Conservation (phyloP, 2,888 invertebrate species). For the Drosophila mercatorum region DNA sequence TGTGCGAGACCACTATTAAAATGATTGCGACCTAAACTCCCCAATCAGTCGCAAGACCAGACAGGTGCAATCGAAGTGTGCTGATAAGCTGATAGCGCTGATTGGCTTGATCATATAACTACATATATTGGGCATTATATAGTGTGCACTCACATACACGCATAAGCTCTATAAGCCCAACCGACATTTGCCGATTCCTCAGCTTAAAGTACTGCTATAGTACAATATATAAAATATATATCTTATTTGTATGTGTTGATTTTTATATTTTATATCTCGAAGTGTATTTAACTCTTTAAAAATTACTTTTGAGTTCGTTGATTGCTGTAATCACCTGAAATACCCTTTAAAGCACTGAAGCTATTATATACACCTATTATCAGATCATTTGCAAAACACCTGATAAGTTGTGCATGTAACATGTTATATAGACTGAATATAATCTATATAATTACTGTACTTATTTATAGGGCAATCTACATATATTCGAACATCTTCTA, state of each 20-base stretch:
- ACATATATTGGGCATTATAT: not conserved
- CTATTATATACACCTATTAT: slow-evolving; percentile 1
- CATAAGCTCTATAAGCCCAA: not conserved
- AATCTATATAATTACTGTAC: not conserved
- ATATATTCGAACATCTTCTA: not conserved
- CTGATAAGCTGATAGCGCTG: slow-evolving; percentile 47
- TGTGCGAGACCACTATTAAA: slow-evolving; percentile 30
- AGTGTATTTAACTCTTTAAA: not conserved
- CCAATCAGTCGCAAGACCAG: slow-evolving; percentile 23
- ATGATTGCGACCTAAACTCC: slow-evolving; percentile 34
- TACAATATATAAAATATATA: not conserved
- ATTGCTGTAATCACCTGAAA: no score
- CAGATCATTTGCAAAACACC: not conserved
- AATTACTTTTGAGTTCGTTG: not conserved
- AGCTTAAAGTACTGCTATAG: not conserved
- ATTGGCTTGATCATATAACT: slow-evolving; percentile 25
- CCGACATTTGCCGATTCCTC: not conserved
- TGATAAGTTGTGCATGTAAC: slow-evolving; percentile 5
- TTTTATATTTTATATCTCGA: not conserved
- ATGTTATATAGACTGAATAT: not conserved
- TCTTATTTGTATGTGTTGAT: no score
- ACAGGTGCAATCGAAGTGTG: slow-evolving; percentile 33
- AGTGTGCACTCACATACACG: not conserved
- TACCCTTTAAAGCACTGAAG: not conserved
- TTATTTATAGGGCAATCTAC: slow-evolving; percentile 5